These are phyloP conservation scores for Notothenia coriiceps DNA, from an alignment of 2,113 vertebrate genomes.

Conservation along the genomic window DNA sequence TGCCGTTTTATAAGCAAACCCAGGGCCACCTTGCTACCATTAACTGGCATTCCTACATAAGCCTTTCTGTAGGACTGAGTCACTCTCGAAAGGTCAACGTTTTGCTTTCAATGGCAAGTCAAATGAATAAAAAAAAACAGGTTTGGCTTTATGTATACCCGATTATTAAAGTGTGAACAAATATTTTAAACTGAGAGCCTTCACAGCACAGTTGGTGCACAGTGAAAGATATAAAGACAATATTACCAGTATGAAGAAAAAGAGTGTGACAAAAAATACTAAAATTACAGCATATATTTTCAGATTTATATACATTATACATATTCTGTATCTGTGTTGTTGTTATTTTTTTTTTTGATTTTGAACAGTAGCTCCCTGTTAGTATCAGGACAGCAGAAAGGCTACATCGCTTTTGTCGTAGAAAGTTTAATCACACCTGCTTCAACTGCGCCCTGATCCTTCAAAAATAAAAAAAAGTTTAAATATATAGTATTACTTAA, in stretches of 20 bases:
- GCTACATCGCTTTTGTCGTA: no score
- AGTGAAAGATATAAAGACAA: not conserved
- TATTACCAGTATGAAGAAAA: not conserved
- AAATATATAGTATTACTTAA: no score
- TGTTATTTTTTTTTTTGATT: not conserved
- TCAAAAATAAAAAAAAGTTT: no score
- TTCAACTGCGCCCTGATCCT: no score
- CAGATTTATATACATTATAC: no score
- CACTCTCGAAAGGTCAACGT: not conserved
- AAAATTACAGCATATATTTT: not conserved
- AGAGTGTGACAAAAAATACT: not conserved
- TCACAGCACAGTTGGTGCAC: not conserved
- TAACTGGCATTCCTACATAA: not conserved
- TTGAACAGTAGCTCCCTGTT: not conserved
- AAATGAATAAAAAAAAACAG: not conserved
- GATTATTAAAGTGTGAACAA: no score
- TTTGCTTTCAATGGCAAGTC: no score
- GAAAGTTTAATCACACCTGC: no score
- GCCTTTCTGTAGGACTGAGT: not conserved
- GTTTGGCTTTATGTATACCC: not conserved
- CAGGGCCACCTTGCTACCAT: slow-evolving; percentile 14
- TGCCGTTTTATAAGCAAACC: not conserved
- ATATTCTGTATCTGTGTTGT: not conserved
- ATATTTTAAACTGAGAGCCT: not conserved
- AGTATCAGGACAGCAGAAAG: no score